phyloP scores from a whole-genome alignment of 2,888 invertebrate genomes.

The Spicauda simplicius region DNA sequence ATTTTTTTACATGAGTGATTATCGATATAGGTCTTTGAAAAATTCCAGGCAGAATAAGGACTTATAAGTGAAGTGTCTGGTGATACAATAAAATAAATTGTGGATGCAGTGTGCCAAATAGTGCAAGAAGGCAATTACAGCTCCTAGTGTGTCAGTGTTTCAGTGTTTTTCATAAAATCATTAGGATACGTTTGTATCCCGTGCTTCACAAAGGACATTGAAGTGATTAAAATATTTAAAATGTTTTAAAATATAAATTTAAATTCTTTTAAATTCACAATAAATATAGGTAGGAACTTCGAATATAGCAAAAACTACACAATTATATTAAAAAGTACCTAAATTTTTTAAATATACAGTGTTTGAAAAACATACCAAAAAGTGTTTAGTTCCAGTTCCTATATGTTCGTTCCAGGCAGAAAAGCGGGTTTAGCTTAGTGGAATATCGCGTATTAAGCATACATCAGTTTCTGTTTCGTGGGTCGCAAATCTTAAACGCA shows the following conservation, averaged over 20 bases:
- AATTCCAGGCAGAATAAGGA: constrained; percentile 50
- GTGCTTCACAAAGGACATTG: no score
- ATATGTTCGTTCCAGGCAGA: no score
- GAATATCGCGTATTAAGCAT: background rate
- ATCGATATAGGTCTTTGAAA: constrained; percentile 41
- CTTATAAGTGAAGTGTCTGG: constrained; percentile 67
- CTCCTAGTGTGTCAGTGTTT: constrained; percentile 11
- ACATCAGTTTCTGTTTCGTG: background rate
- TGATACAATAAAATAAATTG: constrained; percentile 45
- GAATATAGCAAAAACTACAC: no score
- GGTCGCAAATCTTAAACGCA: constrained; percentile 44
- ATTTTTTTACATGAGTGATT: constrained; percentile 11
- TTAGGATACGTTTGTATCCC: no score
- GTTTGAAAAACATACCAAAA: no score
- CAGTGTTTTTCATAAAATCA: background rate
- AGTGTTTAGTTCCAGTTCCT: background rate
- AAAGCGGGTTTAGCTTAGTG: background rate
- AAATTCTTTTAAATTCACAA: no score
- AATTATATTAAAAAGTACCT: no score
- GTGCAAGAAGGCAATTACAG: constrained; percentile 45
- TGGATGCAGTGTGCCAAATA: constrained; percentile 59
- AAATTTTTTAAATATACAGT: no score
- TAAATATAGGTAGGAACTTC: no score
- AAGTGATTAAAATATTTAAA: no score
- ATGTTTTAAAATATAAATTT: no score